A percentile compares a stretch with the other conserved stretches of the same genome.
Conservation (phyloP, 1,140 invertebrate genomes). For the Gonioctena quinquepunctata region DNA sequence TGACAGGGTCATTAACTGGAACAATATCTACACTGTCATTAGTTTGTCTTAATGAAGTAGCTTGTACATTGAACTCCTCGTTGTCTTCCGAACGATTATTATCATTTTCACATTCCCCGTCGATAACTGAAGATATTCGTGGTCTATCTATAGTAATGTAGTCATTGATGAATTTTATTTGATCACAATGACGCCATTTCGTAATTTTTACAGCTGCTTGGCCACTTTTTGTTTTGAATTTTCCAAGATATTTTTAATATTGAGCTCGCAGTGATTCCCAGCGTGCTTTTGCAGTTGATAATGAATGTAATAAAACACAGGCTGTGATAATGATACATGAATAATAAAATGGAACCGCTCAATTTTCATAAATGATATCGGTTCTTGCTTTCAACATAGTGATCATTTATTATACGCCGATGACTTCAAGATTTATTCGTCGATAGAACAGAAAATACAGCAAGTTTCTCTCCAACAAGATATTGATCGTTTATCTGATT, state of each 20-base stretch:
- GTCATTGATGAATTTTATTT: background rate
- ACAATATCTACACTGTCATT: background rate
- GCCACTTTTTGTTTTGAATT: background rate
- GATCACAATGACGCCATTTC: background rate
- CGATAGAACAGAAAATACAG: too few species aligned
- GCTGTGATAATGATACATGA: background rate
- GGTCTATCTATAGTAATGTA: background rate
- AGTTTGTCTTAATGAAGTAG: background rate
- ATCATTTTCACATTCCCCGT: background rate
- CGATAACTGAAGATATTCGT: background rate
- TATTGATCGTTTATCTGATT: too few species aligned
- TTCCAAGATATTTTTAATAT: too few species aligned
- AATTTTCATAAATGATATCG: too few species aligned
- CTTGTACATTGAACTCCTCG: background rate
- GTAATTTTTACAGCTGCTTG: background rate
- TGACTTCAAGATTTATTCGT: too few species aligned
- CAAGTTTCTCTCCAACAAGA: too few species aligned
- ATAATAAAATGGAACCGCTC: too few species aligned
- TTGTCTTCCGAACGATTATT: background rate
- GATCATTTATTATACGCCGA: too few species aligned
- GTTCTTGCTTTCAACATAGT: too few species aligned
- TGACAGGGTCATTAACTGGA: background rate
- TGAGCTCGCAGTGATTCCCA: background rate
- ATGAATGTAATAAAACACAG: background rate
- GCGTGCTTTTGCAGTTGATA: background rate